These are phyloP conservation scores for Aleiodes sp. DNA, from an alignment of 1,140 invertebrate species.

Conservation along the genomic window DNA sequence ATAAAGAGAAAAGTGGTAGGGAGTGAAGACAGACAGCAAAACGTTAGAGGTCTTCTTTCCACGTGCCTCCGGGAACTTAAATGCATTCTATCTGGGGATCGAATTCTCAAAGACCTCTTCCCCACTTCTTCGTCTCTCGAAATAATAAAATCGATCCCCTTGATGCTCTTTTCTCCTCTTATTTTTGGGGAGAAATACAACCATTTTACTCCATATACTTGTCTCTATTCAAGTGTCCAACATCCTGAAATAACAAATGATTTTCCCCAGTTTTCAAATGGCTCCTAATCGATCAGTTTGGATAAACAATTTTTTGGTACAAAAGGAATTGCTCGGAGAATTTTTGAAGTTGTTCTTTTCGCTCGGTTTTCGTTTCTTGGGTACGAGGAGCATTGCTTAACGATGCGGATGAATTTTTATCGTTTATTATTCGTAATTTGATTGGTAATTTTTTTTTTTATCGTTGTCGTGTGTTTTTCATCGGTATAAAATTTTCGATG, in stretches of 20 bases:
- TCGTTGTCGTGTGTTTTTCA: too few species aligned
- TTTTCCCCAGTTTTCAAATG: constrained; percentile 2
- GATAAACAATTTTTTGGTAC: not conserved
- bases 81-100: constrained; percentile 5
- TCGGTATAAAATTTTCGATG: too few species aligned
- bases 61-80: not conserved
- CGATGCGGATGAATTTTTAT: too few species aligned
- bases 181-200: not conserved
- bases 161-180: not conserved
- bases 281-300: not conserved
- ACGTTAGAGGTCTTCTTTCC: constrained; percentile 6
- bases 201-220: not conserved
- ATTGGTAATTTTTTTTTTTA: too few species aligned
- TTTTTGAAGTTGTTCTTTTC: not conserved
- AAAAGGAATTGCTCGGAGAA: not conserved
- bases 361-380: not conserved
- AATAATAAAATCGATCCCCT: constrained; percentile 4
- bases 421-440: too few species aligned
- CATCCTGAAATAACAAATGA: not conserved
- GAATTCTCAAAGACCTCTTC: not conserved
- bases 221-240: not conserved
- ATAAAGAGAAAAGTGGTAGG: not conserved
- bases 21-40: not conserved
- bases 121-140: not conserved
- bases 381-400: too few species aligned